Evolutionary conservation across 2,797 vertebrate genomes (phyloP).

Genomic region (Cossypha dichroa): DNA sequence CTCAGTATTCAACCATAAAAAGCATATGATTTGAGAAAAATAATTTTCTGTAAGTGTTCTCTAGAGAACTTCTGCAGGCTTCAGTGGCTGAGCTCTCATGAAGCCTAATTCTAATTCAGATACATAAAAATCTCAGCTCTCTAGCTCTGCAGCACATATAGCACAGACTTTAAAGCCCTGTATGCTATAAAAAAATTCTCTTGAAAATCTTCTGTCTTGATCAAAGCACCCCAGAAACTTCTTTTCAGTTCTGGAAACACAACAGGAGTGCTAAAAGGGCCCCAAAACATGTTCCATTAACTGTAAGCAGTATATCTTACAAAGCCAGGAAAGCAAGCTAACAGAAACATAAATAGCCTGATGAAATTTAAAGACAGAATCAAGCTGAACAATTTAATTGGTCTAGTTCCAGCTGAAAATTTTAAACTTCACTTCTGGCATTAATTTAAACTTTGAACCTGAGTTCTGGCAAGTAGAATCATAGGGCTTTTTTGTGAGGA

Average conservation of each 20-base stretch:
- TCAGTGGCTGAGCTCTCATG: neutral
- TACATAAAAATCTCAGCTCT: neutral
- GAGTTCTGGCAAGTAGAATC: neutral
- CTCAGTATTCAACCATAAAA: neutral
- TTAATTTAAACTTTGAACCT: neutral
- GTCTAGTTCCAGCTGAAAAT: neutral
- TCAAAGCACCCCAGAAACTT: neutral
- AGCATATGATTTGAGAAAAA: neutral
- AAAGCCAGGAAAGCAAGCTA: neutral
- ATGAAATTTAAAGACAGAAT: neutral
- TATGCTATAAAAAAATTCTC: neutral
- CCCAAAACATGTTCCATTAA: neutral
- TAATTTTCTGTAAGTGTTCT: constrained; percentile 14
- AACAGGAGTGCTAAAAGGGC: neutral
- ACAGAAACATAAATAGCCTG: neutral
- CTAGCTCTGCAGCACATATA: neutral
- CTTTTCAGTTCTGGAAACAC: neutral
- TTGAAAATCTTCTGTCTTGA: neutral
- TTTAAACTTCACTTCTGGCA: neutral
- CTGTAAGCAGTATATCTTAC: neutral
- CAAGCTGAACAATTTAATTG: neutral
- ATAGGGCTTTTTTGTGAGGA: neutral
- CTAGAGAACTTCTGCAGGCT: neutral
- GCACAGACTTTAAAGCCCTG: neutral
- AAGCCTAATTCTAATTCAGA: neutral